These are phyloP conservation scores for Pungitius pungitius DNA, from an alignment of 2,113 vertebrate species.

Conservation along the genomic window DNA sequence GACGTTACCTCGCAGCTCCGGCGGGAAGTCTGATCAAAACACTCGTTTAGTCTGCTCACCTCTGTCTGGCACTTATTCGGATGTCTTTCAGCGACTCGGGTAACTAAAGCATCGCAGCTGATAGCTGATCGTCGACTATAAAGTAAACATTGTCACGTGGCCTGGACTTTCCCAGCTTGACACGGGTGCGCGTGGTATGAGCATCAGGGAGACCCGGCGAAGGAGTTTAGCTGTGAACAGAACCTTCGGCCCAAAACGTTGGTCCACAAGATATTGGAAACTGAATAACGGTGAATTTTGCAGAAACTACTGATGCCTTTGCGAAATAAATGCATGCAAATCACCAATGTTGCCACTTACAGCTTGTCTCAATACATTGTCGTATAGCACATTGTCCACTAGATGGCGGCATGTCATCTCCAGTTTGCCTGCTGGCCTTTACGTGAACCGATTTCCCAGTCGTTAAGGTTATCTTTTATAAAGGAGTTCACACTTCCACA, in stretches of 20 bases:
- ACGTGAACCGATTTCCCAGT: neutral
- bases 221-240: neutral
- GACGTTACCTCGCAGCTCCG: neutral
- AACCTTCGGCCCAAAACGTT: neutral
- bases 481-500: neutral
- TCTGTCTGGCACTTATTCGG: neutral
- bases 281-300: accelerated
- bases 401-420: constrained; percentile 28
- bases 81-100: neutral
- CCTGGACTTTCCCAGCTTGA: constrained; percentile 20
- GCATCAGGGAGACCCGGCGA: neutral
- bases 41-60: constrained; percentile 22
- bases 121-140: neutral
- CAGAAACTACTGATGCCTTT: neutral
- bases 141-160: constrained; percentile 75
- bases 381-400: neutral
- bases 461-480: neutral
- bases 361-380: neutral
- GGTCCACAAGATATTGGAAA: neutral
- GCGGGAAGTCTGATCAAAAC: neutral
- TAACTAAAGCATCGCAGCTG: constrained; percentile 8
- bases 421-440: neutral
- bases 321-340: neutral
- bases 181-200: neutral
- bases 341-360: neutral